Evolutionary conservation across 1,140 invertebrate species (phyloP).

Genomic region (Neodiprion virginianus): DNA sequence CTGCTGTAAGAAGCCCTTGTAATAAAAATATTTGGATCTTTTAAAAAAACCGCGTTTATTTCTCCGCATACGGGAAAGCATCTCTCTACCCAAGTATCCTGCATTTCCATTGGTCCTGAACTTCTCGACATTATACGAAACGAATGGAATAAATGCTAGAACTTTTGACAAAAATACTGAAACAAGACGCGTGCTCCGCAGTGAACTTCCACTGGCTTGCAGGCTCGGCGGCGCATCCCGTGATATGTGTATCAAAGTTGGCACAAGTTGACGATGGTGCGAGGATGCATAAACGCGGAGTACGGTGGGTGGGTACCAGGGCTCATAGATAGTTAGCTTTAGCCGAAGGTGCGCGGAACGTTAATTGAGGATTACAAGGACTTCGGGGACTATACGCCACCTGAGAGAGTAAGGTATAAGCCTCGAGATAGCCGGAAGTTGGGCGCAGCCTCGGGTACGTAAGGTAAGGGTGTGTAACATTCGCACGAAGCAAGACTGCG

Average conservation of each 20-base stretch:
- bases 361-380: conserved; percentile 49
- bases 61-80: no score
- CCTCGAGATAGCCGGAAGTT: conserved; percentile 11
- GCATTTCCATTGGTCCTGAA: no score
- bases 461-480: background rate
- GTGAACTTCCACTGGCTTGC: background rate
- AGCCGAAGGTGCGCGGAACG: conserved; percentile 32
- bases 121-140: no score
- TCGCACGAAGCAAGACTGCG: conserved; percentile 24
- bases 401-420: conserved; percentile 31
- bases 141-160: no score
- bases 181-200: no score
- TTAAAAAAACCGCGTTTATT: no score
- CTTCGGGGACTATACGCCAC: conserved; percentile 39
- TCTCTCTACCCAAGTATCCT: no score
- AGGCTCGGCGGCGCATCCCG: background rate
- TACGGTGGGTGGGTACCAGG: background rate
- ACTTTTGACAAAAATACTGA: no score
- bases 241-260: background rate
- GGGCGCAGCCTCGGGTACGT: background rate
- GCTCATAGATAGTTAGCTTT: conserved; percentile 26
- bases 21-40: no score
- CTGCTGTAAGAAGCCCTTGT: no score
- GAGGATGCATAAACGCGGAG: background rate
- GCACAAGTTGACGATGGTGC: no score